These are phyloP conservation scores for Metopia argyrocephala DNA, from an alignment of 2,888 invertebrate species.

Conservation along the genomic window DNA sequence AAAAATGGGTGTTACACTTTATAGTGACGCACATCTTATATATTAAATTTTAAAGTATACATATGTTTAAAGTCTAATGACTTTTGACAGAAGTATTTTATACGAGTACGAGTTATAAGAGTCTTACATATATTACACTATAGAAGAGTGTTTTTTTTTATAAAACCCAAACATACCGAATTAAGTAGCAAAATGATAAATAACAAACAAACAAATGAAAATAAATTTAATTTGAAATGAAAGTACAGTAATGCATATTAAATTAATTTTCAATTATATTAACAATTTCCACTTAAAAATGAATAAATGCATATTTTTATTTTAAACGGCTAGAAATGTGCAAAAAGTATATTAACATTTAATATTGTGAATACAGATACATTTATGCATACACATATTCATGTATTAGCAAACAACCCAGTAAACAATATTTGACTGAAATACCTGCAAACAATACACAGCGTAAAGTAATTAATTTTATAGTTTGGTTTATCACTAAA, in stretches of 20 bases:
- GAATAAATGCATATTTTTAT: not conserved
- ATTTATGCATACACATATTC: too few relatives aligned
- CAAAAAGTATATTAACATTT: too few relatives aligned
- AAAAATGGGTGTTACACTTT: too few relatives aligned
- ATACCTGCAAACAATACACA: too few relatives aligned
- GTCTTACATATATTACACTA: not conserved
- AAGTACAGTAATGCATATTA: conserved; percentile 57
- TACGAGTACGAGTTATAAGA: not conserved
- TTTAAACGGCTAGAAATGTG: not conserved
- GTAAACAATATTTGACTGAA: too few relatives aligned
- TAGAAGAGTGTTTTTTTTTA: not conserved
- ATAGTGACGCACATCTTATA: too few relatives aligned
- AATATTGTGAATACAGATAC: too few relatives aligned
- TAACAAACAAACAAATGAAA: not conserved
- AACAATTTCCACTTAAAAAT: conserved; percentile 46
- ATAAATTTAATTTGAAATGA: conserved; percentile 38
- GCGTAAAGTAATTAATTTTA: too few relatives aligned
- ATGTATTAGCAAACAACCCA: too few relatives aligned
- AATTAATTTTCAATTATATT: conserved; percentile 61
- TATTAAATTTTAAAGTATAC: conserved; percentile 40
- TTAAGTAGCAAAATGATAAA: not conserved
- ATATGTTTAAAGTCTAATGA: conserved; percentile 56
- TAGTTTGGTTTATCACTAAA: too few relatives aligned
- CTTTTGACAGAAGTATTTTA: conserved; percentile 53
- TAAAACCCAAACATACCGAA: not conserved